These are phyloP conservation scores for Sitodiplosis mosellana DNA, from an alignment of 1,140 invertebrate species.

Conservation along the genomic window DNA sequence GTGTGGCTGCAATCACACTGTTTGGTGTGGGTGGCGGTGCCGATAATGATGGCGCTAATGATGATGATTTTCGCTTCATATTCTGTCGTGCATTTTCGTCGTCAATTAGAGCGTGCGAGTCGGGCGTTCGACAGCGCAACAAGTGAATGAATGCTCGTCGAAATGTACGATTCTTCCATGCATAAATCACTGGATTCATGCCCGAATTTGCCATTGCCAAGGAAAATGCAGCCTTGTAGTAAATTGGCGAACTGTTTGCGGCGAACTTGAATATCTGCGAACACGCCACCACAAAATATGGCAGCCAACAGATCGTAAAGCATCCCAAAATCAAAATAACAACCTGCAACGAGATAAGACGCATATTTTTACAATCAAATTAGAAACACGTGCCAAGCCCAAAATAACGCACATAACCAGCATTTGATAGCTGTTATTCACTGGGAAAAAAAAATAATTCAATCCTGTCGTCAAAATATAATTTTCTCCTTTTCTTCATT, in stretches of 20 bases:
- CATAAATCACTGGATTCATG: constrained; percentile 60
- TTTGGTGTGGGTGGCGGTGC: too few relatives aligned
- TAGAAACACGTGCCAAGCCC: constrained; percentile 1
- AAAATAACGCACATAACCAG: too few relatives aligned
- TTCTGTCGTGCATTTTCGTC: too few relatives aligned
- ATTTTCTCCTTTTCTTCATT: too few relatives aligned
- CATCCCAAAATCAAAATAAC: constrained; percentile 51
- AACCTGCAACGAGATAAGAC: constrained; percentile 31
- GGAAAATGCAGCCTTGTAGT: constrained; percentile 47
- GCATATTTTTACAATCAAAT: constrained; percentile 1
- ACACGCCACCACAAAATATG: constrained; percentile 46
- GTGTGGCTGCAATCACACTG: too few relatives aligned
- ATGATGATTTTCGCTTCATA: too few relatives aligned
- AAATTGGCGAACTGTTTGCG: constrained; percentile 27
- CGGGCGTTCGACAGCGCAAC: constrained; percentile 37
- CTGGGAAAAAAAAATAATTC: too few relatives aligned
- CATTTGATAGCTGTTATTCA: too few relatives aligned
- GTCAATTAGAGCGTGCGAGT: constrained; percentile 8
- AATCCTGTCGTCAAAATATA: too few relatives aligned
- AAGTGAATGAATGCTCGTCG: constrained; percentile 43
- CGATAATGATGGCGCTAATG: too few relatives aligned
- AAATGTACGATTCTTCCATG: constrained; percentile 61
- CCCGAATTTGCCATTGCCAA: constrained; percentile 55
- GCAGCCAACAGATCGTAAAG: constrained; percentile 57
- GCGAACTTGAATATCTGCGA: constrained; percentile 33